Percentiles rank a stretch among this genome's conserved stretches.
Conservation (phyloP, 2,113 vertebrate species). For the Etheostoma spectabile region DNA sequence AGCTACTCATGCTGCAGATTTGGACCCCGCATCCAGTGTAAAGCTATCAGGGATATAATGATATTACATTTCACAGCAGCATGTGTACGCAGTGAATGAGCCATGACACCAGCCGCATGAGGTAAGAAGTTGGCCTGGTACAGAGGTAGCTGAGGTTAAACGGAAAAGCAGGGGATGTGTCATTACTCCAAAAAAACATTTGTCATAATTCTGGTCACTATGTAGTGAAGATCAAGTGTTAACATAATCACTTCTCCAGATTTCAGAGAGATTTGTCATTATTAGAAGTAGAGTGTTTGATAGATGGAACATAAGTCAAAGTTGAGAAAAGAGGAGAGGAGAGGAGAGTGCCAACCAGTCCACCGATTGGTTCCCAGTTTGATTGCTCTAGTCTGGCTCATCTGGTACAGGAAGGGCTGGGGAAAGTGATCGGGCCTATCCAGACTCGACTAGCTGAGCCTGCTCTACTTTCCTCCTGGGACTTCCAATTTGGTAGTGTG, state of each 20-base stretch:
- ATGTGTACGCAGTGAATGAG: constrained; percentile 60
- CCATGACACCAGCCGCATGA: constrained; percentile 68
- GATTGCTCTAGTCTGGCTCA: constrained; percentile 69
- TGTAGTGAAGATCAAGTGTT: constrained; percentile 69
- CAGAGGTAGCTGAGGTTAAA: constrained; percentile 72
- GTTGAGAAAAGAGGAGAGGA: not conserved
- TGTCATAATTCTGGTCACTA: constrained; percentile 70
- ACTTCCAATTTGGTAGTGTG: constrained; percentile 50
- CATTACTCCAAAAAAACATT: constrained; percentile 73
- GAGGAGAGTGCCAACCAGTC: constrained; percentile 15
- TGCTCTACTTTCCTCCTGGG: constrained; percentile 59
- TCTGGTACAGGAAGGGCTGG: constrained; percentile 44
- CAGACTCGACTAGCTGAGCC: constrained; percentile 53
- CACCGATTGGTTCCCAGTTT: constrained; percentile 40
- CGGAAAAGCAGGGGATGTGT: constrained; percentile 76
- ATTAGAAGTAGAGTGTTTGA: constrained; percentile 50
- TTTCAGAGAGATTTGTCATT: constrained; percentile 48
- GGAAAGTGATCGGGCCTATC: constrained; percentile 38
- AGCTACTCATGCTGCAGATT: constrained; percentile 47
- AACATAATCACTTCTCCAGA: constrained; percentile 75
- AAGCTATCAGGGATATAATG: constrained; percentile 55
- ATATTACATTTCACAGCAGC: constrained; percentile 67
- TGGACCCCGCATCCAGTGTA: constrained; percentile 41
- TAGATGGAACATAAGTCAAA: constrained; percentile 24
- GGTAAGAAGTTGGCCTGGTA: constrained; percentile 69